These are phyloP conservation scores for Agonopterix alstromeriana DNA, from an alignment of 2,888 invertebrate species.

Conservation along the genomic window DNA sequence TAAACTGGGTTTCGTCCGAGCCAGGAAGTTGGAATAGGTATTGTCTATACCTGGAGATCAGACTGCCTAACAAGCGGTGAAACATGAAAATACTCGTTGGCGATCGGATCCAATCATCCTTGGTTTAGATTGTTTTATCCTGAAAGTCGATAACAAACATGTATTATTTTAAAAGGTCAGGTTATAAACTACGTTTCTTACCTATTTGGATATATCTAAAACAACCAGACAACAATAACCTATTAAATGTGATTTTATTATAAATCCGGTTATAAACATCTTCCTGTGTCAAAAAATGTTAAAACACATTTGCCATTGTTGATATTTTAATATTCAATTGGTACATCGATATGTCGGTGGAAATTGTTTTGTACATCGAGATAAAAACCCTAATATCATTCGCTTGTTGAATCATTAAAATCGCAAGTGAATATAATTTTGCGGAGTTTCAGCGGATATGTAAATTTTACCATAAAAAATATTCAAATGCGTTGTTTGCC, in stretches of 20 bases:
- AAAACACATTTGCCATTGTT: constrained; percentile 32
- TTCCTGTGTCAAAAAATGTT: constrained; percentile 36
- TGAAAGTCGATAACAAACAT: no score
- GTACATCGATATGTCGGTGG: constrained; percentile 21
- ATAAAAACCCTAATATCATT: constrained; percentile 28
- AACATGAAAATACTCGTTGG: no score
- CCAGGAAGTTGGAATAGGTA: no score
- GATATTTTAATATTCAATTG: constrained; percentile 41
- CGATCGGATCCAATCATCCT: no score
- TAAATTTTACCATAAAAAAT: constrained; percentile 12
- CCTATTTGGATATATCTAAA: not conserved
- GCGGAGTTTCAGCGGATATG: constrained; percentile 30
- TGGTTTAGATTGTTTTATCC: no score
- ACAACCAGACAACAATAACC: constrained; percentile 23
- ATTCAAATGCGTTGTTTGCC: no score
- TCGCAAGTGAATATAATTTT: constrained; percentile 1
- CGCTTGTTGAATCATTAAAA: constrained; percentile 17
- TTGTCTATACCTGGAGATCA: no score
- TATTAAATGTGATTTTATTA: constrained; percentile 29
- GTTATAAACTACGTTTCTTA: no score
- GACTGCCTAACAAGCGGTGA: no score
- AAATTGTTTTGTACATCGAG: constrained; percentile 35
- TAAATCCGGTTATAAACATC: constrained; percentile 28
- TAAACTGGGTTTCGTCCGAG: no score
- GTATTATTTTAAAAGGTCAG: no score